A percentile compares a stretch with the other conserved stretches of the same genome.
Conservation (phyloP, 2,888 invertebrate genomes). For the Gastracanthus pulcherrimus region DNA sequence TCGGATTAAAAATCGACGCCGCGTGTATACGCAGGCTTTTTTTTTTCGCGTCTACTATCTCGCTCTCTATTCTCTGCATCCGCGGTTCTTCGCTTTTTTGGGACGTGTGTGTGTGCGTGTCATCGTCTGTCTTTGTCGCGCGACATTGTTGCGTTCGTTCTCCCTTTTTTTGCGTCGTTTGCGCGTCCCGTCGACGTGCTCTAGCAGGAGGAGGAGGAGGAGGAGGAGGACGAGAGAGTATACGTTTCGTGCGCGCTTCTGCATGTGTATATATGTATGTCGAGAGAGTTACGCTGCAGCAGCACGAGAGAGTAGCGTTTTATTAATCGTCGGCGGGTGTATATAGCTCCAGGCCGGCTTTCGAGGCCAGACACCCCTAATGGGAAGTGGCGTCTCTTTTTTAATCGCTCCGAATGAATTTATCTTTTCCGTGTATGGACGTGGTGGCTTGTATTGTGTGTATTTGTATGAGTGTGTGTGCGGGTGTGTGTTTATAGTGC, state of each 20-base stretch:
- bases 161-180: no score
- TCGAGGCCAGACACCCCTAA: slow-evolving; percentile 32
- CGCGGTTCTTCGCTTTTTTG: not conserved
- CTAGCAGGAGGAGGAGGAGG: no score
- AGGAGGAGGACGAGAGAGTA: no score
- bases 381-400: slow-evolving; percentile 45
- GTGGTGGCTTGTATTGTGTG: not conserved
- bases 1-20: slow-evolving; percentile 43
- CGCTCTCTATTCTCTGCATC: not conserved
- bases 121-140: not conserved
- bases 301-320: not conserved
- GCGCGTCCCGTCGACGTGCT: no score
- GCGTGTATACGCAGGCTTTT: not conserved
- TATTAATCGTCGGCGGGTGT: slow-evolving; percentile 36
- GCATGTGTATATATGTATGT: no score
- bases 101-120: not conserved
- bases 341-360: no score
- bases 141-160: not conserved
- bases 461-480: not conserved
- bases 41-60: not conserved
- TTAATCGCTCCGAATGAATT: slow-evolving; percentile 39
- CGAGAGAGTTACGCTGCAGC: not conserved
- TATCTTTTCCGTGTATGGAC: slow-evolving; percentile 31
- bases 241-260: no score
- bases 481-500: no score